Conservation (phyloP, 2,113 vertebrate species). For the Rhabdomys dilectus region DNA sequence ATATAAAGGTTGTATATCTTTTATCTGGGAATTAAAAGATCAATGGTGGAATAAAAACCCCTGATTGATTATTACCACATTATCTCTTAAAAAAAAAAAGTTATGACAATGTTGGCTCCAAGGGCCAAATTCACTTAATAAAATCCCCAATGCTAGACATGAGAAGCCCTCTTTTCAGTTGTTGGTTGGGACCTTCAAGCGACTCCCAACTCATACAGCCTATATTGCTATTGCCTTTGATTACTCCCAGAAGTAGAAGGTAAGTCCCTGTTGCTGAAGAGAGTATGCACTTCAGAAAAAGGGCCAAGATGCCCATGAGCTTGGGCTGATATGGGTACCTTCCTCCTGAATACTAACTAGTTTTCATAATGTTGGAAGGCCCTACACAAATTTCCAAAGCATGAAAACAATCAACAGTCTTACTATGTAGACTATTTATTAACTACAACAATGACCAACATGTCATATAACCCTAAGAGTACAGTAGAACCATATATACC, state of each 20-base stretch:
- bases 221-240: not conserved
- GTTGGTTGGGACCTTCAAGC: not conserved
- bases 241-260: not conserved
- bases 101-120: not conserved
- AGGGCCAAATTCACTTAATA: not conserved
- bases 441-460: not conserved
- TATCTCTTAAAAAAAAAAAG: not conserved
- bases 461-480: not conserved
- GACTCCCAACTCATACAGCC: not conserved
- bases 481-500: not conserved
- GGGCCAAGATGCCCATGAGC: not conserved
- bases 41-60: too few species aligned
- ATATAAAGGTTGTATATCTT: too few species aligned
- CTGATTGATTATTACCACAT: too few species aligned
- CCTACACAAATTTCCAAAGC: not conserved
- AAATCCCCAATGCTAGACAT: not conserved
- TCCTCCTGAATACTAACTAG: not conserved
- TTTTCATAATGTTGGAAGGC: not conserved
- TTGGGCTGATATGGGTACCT: not conserved
- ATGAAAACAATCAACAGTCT: not conserved
- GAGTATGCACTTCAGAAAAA: not conserved
- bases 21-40: too few species aligned
- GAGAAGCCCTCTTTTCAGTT: not conserved
- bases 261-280: not conserved
- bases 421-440: not conserved